phyloP scores from a whole-genome alignment of 1,140 invertebrate species.

The Heliothis subflexa region DNA sequence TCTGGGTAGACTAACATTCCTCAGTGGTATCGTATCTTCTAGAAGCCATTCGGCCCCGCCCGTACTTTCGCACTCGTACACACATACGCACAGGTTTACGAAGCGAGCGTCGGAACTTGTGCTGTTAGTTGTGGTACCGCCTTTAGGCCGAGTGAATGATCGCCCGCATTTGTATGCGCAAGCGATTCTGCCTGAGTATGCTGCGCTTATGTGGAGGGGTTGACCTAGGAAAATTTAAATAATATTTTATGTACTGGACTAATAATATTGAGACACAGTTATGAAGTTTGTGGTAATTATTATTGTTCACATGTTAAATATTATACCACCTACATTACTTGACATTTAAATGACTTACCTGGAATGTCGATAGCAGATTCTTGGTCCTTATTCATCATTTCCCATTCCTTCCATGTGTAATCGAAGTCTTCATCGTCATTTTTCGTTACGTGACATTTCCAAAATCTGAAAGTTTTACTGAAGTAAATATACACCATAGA shows the following conservation, averaged over 20 bases:
- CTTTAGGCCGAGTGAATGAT: conserved; percentile 93
- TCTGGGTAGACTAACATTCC: conserved; percentile 94
- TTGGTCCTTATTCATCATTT: conserved; percentile 93
- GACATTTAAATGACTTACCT: conserved; percentile 78
- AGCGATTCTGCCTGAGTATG: conserved; percentile 98
- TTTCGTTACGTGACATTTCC: conserved; percentile 92
- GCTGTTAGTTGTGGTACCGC: conserved; percentile 67
- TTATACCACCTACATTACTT: too few species aligned
- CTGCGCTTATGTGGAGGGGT: conserved; percentile 97
- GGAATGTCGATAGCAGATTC: conserved; percentile 95
- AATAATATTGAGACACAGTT: not conserved
- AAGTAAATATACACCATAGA: not conserved
- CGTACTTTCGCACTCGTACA: conserved; percentile 99
- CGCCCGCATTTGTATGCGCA: conserved; percentile 97
- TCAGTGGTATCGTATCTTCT: conserved; percentile 98
- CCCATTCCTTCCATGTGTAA: conserved; percentile 95
- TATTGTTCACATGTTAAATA: too few species aligned
- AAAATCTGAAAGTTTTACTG: conserved; percentile 88
- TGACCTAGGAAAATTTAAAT: conserved; percentile 86
- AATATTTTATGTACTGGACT: not conserved
- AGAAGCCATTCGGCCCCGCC: conserved; percentile 99
- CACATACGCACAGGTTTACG: conserved; percentile 97
- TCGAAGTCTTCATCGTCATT: conserved; percentile 87
- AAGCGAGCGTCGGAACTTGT: conserved; percentile 91
- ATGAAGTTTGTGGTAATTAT: not conserved